Conservation (phyloP, 2,888 invertebrate species). For the Clepsis dumicolana region DNA sequence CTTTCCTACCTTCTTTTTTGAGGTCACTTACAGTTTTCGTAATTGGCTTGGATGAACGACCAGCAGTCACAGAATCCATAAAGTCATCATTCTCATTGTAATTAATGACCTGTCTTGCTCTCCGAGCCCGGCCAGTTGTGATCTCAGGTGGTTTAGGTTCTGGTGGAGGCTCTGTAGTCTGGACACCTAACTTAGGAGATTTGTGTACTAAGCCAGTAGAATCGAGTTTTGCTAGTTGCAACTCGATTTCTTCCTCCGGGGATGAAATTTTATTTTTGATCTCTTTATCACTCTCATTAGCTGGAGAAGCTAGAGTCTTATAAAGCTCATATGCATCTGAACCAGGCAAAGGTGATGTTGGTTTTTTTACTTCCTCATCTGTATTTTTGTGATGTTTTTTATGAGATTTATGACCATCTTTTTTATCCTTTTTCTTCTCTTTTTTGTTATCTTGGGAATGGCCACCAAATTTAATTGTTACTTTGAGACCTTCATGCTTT, state of each 20-base stretch:
- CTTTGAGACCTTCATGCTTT: conserved; percentile 83
- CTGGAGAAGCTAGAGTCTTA: conserved; percentile 82
- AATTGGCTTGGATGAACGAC: conserved; percentile 65
- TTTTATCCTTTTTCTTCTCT: conserved; percentile 81
- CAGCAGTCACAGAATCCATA: conserved; percentile 78
- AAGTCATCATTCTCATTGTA: conserved; percentile 87
- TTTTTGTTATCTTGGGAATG: conserved; percentile 74
- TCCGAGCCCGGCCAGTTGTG: conserved; percentile 71
- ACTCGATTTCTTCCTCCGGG: conserved; percentile 71
- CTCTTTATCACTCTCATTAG: conserved; percentile 65
- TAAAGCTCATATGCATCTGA: conserved; percentile 83
- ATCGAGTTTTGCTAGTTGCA: conserved; percentile 72
- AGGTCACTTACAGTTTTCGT: conserved; percentile 76
- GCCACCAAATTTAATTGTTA: conserved; percentile 81
- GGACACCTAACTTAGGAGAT: conserved; percentile 68
- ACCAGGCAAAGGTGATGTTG: conserved; percentile 82
- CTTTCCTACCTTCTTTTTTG: conserved; percentile 76
- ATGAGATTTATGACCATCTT: conserved; percentile 83
- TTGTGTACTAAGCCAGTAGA: conserved; percentile 60
- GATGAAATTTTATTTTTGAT: conserved; percentile 56
- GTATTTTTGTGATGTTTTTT: conserved; percentile 78
- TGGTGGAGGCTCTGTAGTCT: conserved; percentile 69
- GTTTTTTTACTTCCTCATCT: conserved; percentile 72
- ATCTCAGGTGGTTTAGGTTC: conserved; percentile 79
- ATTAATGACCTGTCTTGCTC: conserved; percentile 81